phyloP scores from a whole-genome alignment of 2,113 vertebrate species.

The Hyaena hyaena region DNA sequence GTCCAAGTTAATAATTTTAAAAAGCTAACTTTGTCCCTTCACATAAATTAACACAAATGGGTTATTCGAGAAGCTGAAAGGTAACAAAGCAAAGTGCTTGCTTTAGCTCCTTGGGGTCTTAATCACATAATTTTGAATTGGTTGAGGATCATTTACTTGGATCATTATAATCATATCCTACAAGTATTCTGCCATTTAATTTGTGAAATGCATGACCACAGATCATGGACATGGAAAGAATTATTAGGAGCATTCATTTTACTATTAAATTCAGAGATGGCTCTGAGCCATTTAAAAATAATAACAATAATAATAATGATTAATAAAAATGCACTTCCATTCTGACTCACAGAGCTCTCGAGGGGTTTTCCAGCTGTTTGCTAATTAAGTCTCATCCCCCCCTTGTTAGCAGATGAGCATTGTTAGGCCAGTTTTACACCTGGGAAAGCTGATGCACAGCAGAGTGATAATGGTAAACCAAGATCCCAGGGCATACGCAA shows the following conservation, averaged over 20 bases:
- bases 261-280: slow-evolving; percentile 79
- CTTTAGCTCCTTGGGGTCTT: slow-evolving; percentile 83
- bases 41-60: slow-evolving; percentile 68
- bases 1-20: slow-evolving; percentile 46
- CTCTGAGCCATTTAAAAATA: slow-evolving; percentile 82
- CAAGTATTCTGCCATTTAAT: slow-evolving; percentile 83
- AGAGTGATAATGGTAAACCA: neutral
- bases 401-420: slow-evolving; percentile 9
- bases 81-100: slow-evolving; percentile 81
- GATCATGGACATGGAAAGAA: slow-evolving; percentile 79
- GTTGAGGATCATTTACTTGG: slow-evolving; percentile 85
- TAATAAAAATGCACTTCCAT: slow-evolving; percentile 72
- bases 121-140: slow-evolving; percentile 83
- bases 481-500: neutral
- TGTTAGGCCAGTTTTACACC: slow-evolving; percentile 49
- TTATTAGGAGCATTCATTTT: slow-evolving; percentile 81
- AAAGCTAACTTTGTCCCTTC: slow-evolving; percentile 65
- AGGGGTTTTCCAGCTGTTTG: slow-evolving; percentile 66
- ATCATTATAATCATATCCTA: slow-evolving; percentile 83
- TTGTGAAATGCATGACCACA: slow-evolving; percentile 81
- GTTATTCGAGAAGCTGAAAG: slow-evolving; percentile 78
- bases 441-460: slow-evolving; percentile 49
- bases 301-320: slow-evolving; percentile 79
- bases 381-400: slow-evolving; percentile 65
- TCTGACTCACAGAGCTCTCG: slow-evolving; percentile 65